phyloP scores from a whole-genome alignment of 2,113 vertebrate genomes.

The Polypterus senegalus region DNA sequence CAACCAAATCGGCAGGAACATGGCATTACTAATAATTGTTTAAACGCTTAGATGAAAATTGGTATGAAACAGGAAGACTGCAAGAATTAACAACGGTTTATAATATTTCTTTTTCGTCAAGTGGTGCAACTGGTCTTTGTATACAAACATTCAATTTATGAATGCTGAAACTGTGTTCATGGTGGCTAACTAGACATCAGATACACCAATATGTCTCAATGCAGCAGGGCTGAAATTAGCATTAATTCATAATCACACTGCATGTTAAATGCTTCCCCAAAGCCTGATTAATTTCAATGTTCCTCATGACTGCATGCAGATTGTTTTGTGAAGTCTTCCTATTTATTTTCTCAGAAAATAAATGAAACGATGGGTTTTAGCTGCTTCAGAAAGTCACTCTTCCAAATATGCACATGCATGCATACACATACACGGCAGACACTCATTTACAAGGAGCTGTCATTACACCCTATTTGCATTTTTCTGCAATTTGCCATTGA shows the following conservation, averaged over 20 bases:
- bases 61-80: too few species aligned
- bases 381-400: background rate
- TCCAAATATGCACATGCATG: background rate
- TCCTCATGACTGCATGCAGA: background rate
- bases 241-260: background rate
- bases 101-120: too few species aligned
- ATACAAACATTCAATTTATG: too few species aligned
- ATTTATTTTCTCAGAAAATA: background rate
- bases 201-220: background rate
- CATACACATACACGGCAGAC: constrained; percentile 3
- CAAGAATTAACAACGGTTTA: too few species aligned
- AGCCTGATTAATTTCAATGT: background rate
- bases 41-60: too few species aligned
- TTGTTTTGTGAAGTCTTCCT: too few species aligned
- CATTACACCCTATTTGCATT: background rate
- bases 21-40: too few species aligned
- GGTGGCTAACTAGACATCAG: background rate
- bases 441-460: background rate
- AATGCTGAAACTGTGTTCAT: too few species aligned
- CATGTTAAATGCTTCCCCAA: background rate
- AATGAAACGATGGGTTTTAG: background rate
- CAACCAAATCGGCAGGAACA: too few species aligned
- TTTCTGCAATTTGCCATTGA: constrained; percentile 4
- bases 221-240: background rate
- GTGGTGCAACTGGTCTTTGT: too few species aligned